Evolutionary conservation across 2,113 vertebrate species (phyloP), one percentile per base, ranked within the genome.

Genomic region (Varanus komodoensis): DNA sequence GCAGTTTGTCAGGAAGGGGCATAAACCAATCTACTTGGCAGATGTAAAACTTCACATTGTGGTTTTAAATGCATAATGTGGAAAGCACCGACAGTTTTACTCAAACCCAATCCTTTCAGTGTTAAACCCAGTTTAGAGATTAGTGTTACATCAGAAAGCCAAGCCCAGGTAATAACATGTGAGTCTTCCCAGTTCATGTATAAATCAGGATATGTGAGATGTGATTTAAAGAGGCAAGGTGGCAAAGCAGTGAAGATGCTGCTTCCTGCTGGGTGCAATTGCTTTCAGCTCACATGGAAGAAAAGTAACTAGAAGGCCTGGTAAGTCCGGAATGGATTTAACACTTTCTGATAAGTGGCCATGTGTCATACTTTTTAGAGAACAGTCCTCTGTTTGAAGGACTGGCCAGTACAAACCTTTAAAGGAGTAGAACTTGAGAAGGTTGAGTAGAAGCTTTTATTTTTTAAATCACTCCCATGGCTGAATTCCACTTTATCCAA

Each of bases 1-100:
- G 86, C 38, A 0, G 0, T 77, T 52, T 86, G 6, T 83, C 12
- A 0, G 1, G 69, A 27, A 19, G 25, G 5, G 2, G 0, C 54
- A 23, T 34, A 74, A 89, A 88, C 44, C 25, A 54, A 34, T 92
- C 68, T 11, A 52, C 54, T 82, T 21, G 21, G 32, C 6, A 0
- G 64, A 6, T 2, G 34, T 86, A 27, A 14, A 14, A 77, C 87
- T 89, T 54, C 19, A 0, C 6, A 0, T 8, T 38, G 8, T 34
- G 67, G 1, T 15, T n/a, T 50, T 8, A 67, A n/a, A 12, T 84
- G 2, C 17, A 27, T 3, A 27, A 57, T 67, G 6, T 12, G 2
- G 2, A 61, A 85, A 27, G 27, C 64, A 11, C 0, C 69, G 11
- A 0, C 1, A 69, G 19, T 48, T 21, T 82, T 74, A n/a, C 4